Evolutionary conservation across 2,113 vertebrate genomes (phyloP).

Genomic region (Phylloscopus trochiloides): DNA sequence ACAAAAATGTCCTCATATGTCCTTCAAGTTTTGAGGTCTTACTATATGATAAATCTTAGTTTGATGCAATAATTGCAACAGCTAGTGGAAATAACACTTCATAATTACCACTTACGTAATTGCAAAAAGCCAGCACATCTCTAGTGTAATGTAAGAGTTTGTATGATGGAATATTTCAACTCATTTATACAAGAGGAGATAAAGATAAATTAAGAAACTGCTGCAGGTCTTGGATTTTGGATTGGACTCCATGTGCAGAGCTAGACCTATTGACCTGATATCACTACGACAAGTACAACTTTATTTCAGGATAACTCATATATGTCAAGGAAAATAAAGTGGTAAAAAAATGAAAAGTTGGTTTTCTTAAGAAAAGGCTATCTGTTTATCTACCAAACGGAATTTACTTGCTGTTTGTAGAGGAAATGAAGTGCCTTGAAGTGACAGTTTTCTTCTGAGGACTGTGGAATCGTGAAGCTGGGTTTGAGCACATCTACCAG

Average conservation of each 20-base stretch:
- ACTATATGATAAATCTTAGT: not conserved
- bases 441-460: not conserved
- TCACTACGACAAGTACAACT: not conserved
- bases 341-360: not conserved
- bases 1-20: not conserved
- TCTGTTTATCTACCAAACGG: not conserved
- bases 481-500: not conserved
- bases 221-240: not conserved
- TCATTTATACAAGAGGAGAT: not conserved
- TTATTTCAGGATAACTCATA: not conserved
- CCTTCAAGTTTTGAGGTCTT: slow-evolving; percentile 58
- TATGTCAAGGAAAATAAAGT: not conserved
- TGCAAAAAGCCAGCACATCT: not conserved
- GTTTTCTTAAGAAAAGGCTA: not conserved
- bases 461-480: not conserved
- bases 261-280: not conserved
- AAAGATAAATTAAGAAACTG: not conserved
- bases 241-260: not conserved
- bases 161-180: not conserved
- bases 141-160: not conserved
- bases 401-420: not conserved
- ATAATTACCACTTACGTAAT: not conserved
- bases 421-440: not conserved
- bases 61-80: not conserved
- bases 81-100: not conserved